phyloP scores from a whole-genome alignment of 1,140 invertebrate genomes.

The Leptinotarsa undecemlineata region DNA sequence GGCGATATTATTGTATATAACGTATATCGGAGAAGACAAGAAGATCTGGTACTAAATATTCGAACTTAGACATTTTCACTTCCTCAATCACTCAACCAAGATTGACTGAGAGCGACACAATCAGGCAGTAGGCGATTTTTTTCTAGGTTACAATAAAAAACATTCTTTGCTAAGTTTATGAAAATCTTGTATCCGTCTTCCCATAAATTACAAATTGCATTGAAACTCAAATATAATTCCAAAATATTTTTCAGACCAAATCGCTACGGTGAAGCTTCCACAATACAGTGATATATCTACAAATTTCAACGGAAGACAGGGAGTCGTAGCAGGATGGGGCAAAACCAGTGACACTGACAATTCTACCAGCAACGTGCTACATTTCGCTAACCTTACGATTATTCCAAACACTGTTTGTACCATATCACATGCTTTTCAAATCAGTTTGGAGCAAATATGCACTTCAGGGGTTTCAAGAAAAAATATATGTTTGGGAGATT shows the following conservation, averaged over 20 bases:
- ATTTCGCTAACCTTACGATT: slow-evolving; percentile 42
- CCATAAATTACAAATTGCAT: too few species aligned
- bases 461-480: slow-evolving; percentile 55
- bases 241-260: slow-evolving; percentile 24
- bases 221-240: too few species aligned
- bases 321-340: slow-evolving; percentile 60
- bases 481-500: slow-evolving; percentile 57
- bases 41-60: too few species aligned
- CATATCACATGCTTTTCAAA: slow-evolving; percentile 46
- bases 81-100: too few species aligned
- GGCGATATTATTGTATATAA: too few species aligned
- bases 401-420: slow-evolving; percentile 49
- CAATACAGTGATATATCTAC: slow-evolving; percentile 49
- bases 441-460: slow-evolving; percentile 57
- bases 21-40: too few species aligned
- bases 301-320: slow-evolving; percentile 54
- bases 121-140: too few species aligned
- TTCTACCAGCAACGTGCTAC: slow-evolving; percentile 47
- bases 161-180: too few species aligned
- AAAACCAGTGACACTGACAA: slow-evolving; percentile 51
- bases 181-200: too few species aligned
- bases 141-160: too few species aligned
- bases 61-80: too few species aligned
- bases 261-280: slow-evolving; percentile 54
- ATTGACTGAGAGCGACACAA: too few species aligned